A percentile compares a stretch with the other conserved stretches of the same genome.
Conservation (phyloP, 1,140 invertebrate species). For the Cecropterus lyciades region DNA sequence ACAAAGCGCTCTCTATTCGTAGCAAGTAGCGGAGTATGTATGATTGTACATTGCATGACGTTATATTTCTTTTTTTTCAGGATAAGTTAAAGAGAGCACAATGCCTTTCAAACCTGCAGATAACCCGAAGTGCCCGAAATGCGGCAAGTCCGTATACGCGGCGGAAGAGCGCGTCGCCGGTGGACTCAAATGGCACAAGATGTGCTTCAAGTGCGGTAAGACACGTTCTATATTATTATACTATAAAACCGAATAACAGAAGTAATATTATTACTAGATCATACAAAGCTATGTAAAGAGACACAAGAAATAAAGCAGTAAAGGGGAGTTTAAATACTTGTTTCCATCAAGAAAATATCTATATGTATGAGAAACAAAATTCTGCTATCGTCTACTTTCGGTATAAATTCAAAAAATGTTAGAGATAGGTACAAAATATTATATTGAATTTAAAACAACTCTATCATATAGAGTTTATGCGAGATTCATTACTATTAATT, state of each 20-base stretch:
- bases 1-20: neutral
- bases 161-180: constrained; percentile 99
- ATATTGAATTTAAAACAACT: too few species aligned
- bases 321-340: too few species aligned
- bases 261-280: too few species aligned
- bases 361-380: too few species aligned
- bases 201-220: constrained; percentile 99
- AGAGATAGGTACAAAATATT: too few species aligned
- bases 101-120: constrained; percentile 99
- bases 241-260: neutral
- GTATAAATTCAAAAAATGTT: too few species aligned
- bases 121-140: constrained; percentile 98
- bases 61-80: constrained; percentile 77
- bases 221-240: neutral
- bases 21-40: neutral
- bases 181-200: constrained; percentile 99
- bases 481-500: too few species aligned
- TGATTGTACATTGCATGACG: constrained; percentile 35
- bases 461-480: too few species aligned
- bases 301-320: too few species aligned
- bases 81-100: constrained; percentile 86
- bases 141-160: constrained; percentile 98
- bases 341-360: too few species aligned
- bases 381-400: too few species aligned
- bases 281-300: too few species aligned